phyloP scores from a whole-genome alignment of 2,888 invertebrate species.

The Stenoptilia bipunctidactyla region DNA sequence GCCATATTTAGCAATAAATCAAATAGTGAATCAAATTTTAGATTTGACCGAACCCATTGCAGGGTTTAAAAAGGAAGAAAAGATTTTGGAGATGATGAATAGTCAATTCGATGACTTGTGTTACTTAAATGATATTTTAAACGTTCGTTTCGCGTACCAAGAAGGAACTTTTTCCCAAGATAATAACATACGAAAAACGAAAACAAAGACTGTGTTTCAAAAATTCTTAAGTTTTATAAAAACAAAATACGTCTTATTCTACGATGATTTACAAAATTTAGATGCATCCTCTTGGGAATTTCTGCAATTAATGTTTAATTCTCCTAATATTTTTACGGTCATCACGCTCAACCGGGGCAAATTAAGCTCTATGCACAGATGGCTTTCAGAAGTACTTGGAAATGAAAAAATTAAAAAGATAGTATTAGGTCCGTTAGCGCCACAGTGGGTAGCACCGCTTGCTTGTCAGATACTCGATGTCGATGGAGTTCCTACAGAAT shows the following conservation, averaged over 20 bases:
- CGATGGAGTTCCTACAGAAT: slow-evolving; percentile 61
- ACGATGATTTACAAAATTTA: slow-evolving; percentile 64
- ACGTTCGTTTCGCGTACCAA: slow-evolving; percentile 63
- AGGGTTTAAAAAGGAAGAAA: slow-evolving; percentile 55
- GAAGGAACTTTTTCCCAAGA: slow-evolving; percentile 40
- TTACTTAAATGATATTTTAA: slow-evolving; percentile 63
- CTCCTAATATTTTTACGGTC: slow-evolving; percentile 40
- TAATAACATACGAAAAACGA: slow-evolving; percentile 41
- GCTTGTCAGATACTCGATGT: slow-evolving; percentile 74
- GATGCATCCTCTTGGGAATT: slow-evolving; percentile 57
- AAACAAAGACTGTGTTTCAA: slow-evolving; percentile 42
- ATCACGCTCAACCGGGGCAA: slow-evolving; percentile 46
- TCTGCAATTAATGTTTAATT: slow-evolving; percentile 38
- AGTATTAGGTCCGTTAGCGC: slow-evolving; percentile 43
- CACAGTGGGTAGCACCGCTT: slow-evolving; percentile 51
- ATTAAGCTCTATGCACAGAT: slow-evolving; percentile 39
- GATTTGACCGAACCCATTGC: slow-evolving; percentile 39
- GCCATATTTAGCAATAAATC: slow-evolving; percentile 47
- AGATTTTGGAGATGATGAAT: slow-evolving; percentile 36
- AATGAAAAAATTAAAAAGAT: slow-evolving; percentile 48
- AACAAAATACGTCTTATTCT: slow-evolving; percentile 40
- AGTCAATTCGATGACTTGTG: slow-evolving; percentile 54
- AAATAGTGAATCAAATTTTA: slow-evolving; percentile 50
- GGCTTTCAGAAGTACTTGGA: slow-evolving; percentile 53
- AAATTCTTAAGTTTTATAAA: slow-evolving; percentile 38